Evolutionary conservation across 2,888 invertebrate genomes (phyloP).

Genomic region (Eupithecia abbreviata): DNA sequence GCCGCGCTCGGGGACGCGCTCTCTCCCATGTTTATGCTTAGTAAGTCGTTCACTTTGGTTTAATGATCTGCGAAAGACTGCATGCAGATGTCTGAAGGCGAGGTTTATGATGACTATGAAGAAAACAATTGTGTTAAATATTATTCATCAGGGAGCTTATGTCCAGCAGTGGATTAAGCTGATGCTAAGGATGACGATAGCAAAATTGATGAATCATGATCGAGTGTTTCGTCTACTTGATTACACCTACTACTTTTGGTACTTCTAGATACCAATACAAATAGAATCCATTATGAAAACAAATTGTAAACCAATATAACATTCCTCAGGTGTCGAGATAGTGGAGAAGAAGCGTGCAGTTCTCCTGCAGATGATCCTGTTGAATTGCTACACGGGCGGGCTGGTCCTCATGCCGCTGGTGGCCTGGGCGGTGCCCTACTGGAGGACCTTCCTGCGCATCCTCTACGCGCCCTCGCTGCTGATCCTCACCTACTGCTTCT

Average conservation of each 20-base stretch:
- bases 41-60: constrained; percentile 52
- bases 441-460: constrained; percentile 72
- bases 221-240: neutral
- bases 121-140: neutral
- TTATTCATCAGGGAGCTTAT: neutral
- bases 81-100: neutral
- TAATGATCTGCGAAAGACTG: neutral
- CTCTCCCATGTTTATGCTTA: constrained; percentile 78
- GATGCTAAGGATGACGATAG: neutral
- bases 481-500: constrained; percentile 69
- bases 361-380: constrained; percentile 74
- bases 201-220: neutral
- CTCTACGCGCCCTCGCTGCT: constrained; percentile 76
- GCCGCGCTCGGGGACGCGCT: constrained; percentile 76
- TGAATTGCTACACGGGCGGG: constrained; percentile 75
- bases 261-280: neutral
- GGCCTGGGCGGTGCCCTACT: constrained; percentile 75
- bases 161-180: neutral
- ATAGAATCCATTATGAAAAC: neutral
- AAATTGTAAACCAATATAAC: too few relatives aligned
- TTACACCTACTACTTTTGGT: neutral
- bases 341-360: constrained; percentile 73
- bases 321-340: constrained; percentile 70
- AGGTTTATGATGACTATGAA: neutral
- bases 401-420: constrained; percentile 74